Conservation (phyloP, 2,888 invertebrate species). For the Cinara cedri region DNA sequence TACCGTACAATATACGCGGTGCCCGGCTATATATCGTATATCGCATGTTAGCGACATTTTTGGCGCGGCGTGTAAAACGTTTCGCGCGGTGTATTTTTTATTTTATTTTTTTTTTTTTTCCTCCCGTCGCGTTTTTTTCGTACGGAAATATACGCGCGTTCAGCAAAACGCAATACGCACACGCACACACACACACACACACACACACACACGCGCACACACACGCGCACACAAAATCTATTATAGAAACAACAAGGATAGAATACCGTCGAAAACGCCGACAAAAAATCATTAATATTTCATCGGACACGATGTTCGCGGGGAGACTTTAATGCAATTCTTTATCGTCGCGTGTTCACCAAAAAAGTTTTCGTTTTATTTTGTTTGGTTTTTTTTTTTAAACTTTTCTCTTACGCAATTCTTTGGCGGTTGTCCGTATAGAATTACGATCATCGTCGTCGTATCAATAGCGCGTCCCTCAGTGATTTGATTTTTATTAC, state of each 20-base stretch:
- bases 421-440: constrained; percentile 14
- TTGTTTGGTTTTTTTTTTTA: neutral
- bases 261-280: neutral
- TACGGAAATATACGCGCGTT: constrained; percentile 7
- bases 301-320: constrained; percentile 15
- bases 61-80: no score
- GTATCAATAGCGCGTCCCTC: constrained; percentile 22
- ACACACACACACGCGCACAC: neutral
- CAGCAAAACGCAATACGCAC: neutral
- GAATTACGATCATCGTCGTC: constrained; percentile 16
- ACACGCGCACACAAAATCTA: neutral
- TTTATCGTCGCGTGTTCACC: neutral
- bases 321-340: constrained; percentile 34
- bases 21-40: no score
- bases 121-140: neutral
- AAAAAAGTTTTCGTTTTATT: neutral
- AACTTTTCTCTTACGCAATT: constrained; percentile 26
- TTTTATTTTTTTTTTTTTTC: neutral
- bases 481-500: constrained; percentile 12
- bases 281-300: constrained; percentile 44
- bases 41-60: no score
- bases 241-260: neutral
- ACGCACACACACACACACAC: neutral
- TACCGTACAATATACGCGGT: no score
- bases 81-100: neutral